Percentiles rank a stretch among this genome's conserved stretches.
Evolutionary conservation across 2,888 invertebrate genomes (phyloP).

Genomic region (Acleris sparsana): DNA sequence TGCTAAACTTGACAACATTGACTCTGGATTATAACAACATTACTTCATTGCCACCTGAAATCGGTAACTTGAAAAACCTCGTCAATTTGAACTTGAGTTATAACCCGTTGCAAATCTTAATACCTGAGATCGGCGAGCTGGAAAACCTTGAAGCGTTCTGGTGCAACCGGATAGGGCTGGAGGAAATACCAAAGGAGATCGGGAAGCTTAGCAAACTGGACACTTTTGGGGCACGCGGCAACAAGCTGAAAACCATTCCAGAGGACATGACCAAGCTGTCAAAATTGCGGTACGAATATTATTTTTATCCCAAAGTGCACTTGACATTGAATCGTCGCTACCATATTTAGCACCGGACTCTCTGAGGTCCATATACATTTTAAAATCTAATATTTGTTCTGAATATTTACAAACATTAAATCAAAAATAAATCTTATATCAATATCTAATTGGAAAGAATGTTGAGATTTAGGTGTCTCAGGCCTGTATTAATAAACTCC

Average conservation of each 20-base stretch:
- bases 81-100: conserved; percentile 87
- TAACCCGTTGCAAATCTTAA: conserved; percentile 84
- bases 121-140: conserved; percentile 84
- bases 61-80: conserved; percentile 83
- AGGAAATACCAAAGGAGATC: conserved; percentile 84
- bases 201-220: conserved; percentile 84
- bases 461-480: too few relatives aligned
- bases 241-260: conserved; percentile 83
- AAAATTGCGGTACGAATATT: conserved; percentile 76
- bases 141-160: conserved; percentile 85
- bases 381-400: too few relatives aligned
- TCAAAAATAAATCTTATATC: too few relatives aligned
- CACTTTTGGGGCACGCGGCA: conserved; percentile 87
- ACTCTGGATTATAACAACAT: conserved; percentile 87
- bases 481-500: too few relatives aligned
- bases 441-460: too few relatives aligned
- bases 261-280: conserved; percentile 81
- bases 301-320: conserved; percentile 22
- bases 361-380: too few relatives aligned
- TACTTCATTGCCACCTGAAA: conserved; percentile 82
- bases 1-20: conserved; percentile 84
- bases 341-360: too few relatives aligned
- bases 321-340: conserved; percentile 14
- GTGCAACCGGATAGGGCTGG: conserved; percentile 85
- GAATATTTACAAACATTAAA: too few relatives aligned